Evolutionary conservation across 2,797 vertebrate genomes (phyloP).

Genomic region (Cichlasoma orientale): DNA sequence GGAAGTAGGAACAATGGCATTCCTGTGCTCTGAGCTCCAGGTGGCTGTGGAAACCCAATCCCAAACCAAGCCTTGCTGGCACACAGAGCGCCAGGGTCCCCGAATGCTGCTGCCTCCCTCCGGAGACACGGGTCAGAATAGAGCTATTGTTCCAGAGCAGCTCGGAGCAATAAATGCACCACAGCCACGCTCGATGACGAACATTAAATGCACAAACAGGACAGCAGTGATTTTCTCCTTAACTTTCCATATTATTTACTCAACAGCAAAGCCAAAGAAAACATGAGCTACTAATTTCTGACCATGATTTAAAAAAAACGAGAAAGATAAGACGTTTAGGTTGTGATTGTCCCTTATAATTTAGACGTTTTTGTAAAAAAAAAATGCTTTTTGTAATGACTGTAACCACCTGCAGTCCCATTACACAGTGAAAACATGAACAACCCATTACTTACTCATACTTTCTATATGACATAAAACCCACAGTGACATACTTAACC

Average conservation of each 20-base stretch:
- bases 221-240: conserved; percentile 4
- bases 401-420: conserved; percentile 4
- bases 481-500: background rate
- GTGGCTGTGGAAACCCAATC: conserved; percentile 85
- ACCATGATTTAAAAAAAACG: background rate
- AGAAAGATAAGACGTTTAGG: background rate
- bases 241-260: background rate
- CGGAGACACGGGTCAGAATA: conserved; percentile 79
- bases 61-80: conserved; percentile 75
- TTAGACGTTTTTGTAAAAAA: background rate
- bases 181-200: conserved; percentile 55
- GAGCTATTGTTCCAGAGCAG: conserved; percentile 79
- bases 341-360: conserved; percentile 3
- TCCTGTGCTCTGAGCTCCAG: conserved; percentile 84
- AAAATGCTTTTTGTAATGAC: background rate
- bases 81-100: conserved; percentile 71
- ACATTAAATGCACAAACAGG: conserved; percentile 14
- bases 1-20: conserved; percentile 82
- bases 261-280: background rate
- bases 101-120: conserved; percentile 76
- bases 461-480: background rate
- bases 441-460: background rate
- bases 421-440: conserved; percentile 1
- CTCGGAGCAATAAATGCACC: conserved; percentile 68
- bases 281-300: background rate